A percentile compares a stretch with the other conserved stretches of the same genome.
These are phyloP conservation scores for Rhynchonycteris naso DNA, from an alignment of 2,797 vertebrate genomes.

Conservation along the genomic window DNA sequence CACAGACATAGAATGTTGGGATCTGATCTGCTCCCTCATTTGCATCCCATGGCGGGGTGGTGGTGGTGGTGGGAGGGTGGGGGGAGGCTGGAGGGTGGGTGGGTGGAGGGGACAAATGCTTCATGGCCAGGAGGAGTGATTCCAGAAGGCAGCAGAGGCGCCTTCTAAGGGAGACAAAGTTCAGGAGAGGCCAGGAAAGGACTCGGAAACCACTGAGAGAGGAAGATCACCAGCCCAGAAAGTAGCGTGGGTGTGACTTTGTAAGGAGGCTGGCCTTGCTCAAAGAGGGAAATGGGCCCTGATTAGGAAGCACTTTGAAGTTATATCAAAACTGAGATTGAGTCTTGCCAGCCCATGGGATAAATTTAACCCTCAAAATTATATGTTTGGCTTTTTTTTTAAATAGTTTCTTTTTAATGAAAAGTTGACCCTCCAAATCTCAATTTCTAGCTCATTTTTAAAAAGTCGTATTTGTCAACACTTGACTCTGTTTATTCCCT, in stretches of 20 bases:
- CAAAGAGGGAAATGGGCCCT: accelerated
- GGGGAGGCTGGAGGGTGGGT: accelerated
- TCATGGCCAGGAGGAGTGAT: too few relatives aligned
- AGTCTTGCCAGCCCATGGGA: neutral
- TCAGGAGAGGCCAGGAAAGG: neutral
- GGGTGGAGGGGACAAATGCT: accelerated
- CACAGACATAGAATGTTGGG: accelerated
- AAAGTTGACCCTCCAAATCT: neutral
- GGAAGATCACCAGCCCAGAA: too few relatives aligned
- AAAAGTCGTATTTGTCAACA: neutral
- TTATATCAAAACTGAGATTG: neutral
- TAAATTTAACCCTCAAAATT: neutral
- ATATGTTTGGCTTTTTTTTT: neutral
- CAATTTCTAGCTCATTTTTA: neutral
- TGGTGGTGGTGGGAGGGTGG: neutral
- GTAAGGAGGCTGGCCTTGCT: accelerated
- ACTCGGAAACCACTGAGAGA: neutral
- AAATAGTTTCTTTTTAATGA: neutral
- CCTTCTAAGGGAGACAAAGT: neutral
- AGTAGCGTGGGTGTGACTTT: neutral
- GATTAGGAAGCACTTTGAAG: neutral
- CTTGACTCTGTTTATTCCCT: neutral
- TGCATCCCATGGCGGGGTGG: neutral
- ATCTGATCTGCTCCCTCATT: neutral
- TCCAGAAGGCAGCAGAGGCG: neutral